These are phyloP conservation scores for Spilogale gracilis DNA, from an alignment of 2,113 vertebrate species.

Conservation along the genomic window DNA sequence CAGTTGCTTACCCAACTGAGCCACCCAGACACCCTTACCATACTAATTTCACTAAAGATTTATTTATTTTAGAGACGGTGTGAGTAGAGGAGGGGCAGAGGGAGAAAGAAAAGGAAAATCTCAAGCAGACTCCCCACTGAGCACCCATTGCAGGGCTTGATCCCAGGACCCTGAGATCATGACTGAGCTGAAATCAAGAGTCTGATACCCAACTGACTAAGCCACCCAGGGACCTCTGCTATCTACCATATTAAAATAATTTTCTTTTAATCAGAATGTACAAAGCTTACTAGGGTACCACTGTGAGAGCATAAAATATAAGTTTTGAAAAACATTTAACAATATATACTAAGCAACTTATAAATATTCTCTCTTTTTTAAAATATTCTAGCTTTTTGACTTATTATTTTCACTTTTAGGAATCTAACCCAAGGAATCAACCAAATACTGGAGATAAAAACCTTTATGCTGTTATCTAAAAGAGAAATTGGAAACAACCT, in stretches of 20 bases:
- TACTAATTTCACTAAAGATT: background rate
- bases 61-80: background rate
- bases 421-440: background rate
- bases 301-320: background rate
- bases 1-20: background rate
- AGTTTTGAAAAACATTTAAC: background rate
- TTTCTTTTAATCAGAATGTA: background rate
- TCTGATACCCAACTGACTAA: background rate
- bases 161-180: background rate
- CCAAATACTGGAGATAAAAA: background rate
- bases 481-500: background rate
- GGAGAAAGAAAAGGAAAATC: background rate
- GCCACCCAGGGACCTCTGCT: background rate
- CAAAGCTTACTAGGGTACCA: background rate
- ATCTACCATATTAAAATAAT: background rate
- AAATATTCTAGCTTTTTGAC: background rate
- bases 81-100: too few relatives aligned
- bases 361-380: background rate
- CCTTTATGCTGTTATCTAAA: background rate
- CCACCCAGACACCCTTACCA: background rate
- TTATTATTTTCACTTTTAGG: background rate
- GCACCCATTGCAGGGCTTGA: background rate
- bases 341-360: background rate
- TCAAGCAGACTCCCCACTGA: background rate
- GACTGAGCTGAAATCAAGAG: background rate